Evolutionary conservation across 2,888 invertebrate species (phyloP), one percentile per base, ranked within the genome.

Genomic region (Cerastis leucographa): DNA sequence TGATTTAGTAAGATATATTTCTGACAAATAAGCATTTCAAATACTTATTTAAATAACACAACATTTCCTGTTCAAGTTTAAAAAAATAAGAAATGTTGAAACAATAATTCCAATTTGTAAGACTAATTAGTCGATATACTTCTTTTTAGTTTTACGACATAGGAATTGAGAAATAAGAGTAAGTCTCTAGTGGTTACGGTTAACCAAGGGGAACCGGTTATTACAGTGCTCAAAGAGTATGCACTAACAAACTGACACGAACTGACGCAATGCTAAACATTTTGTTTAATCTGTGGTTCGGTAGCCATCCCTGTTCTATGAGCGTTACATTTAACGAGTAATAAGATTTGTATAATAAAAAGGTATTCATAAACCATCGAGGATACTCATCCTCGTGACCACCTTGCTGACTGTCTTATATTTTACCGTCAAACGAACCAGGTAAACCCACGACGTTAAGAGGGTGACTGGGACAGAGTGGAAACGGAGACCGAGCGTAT

Each of bases 81-180:
- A n/a, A n/a, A 4, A 8, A 64, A 14, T 25, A 44, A 54, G 29
- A 66, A 59, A 29, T 81, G 46, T 70, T 54, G 76, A 59, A 81
- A 80, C 51, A 59, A 46, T 46, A 42, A 66, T 44, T 68, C 68
- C 65, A 81, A 80, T 76, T 82, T 76, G 77, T 68, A 71, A 82
- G 51, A 76, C 5, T 82, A 81, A 71, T 80, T 82, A 76, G 44
- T 71, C 56, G 51, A 82, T 51, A 82, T 51, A 77, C 40, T 65
- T 82, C 49, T 77, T 76, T 76, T 68, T 68, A 67, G 51, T 69
- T 71, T 76, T 56, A 68, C 71, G 40, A 82, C 64, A 59, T 68
- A 68, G 56, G 51, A 67, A 49, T 81, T 46, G 59, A 68, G 80
- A 76, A 82, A 81, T 59, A 61, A 66, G 64, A 59, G 68, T 40